Evolutionary conservation across 2,888 invertebrate species (phyloP).

Genomic region (Isotomurus palustris): DNA sequence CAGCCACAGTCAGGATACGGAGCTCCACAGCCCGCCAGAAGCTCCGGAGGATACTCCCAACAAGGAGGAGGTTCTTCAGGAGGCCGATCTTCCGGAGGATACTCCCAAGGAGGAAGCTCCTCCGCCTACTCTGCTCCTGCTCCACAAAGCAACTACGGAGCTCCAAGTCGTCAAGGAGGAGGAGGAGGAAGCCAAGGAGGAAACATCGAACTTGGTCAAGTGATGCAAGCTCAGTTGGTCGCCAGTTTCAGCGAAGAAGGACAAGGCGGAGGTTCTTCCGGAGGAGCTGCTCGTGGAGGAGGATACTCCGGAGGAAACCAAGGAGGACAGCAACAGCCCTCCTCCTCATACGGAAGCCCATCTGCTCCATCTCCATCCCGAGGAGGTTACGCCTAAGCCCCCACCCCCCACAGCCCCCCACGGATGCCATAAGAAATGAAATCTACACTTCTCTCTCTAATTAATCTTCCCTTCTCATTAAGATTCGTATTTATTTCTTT

Average conservation of each 20-base stretch:
- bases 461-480: too few relatives aligned
- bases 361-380: slow-evolving; percentile 1
- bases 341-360: slow-evolving; percentile 3
- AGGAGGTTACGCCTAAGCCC: slow-evolving; percentile 5
- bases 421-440: too few relatives aligned
- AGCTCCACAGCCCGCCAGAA: neutral
- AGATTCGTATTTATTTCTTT: too few relatives aligned
- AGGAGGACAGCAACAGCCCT: neutral
- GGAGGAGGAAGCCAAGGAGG: neutral
- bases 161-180: neutral
- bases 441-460: too few relatives aligned
- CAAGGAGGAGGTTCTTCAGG: slow-evolving; percentile 1
- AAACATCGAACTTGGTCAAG: slow-evolving; percentile 4
- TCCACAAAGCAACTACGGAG: neutral
- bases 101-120: slow-evolving; percentile 11
- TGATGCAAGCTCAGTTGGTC: slow-evolving; percentile 12
- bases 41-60: slow-evolving; percentile 8
- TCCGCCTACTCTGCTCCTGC: slow-evolving; percentile 2
- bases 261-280: slow-evolving; percentile 1
- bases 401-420: too few relatives aligned
- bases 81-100: neutral
- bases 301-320: neutral
- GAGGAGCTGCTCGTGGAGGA: slow-evolving; percentile 37
- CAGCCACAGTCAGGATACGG: slow-evolving; percentile 4
- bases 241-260: slow-evolving; percentile 22